Evolutionary conservation across 2,888 invertebrate genomes (phyloP).

Genomic region (Parthenolecanium corni): DNA sequence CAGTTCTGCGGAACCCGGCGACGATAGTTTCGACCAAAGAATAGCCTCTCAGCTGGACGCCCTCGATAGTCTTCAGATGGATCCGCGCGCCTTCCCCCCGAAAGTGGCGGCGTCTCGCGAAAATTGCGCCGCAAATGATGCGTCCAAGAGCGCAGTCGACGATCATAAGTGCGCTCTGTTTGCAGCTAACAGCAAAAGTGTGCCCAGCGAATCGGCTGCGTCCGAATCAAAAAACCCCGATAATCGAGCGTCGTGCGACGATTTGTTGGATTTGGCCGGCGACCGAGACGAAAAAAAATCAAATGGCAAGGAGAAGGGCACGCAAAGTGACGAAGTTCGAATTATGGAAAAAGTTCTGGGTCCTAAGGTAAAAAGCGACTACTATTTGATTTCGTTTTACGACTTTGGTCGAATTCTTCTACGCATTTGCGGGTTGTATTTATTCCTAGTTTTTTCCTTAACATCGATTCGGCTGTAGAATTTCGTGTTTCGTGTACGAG

Average conservation of each 20-base stretch:
- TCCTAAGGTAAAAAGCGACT: slow-evolving; percentile 56
- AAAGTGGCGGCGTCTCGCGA: not conserved
- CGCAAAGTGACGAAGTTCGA: slow-evolving; percentile 82
- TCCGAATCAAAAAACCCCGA: slow-evolving; percentile 36
- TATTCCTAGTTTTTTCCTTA: no score
- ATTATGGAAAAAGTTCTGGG: slow-evolving; percentile 82
- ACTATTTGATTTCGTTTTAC: no score
- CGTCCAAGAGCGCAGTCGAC: not conserved
- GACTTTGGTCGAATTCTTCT: slow-evolving; percentile 3
- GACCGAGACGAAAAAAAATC: slow-evolving; percentile 52
- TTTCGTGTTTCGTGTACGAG: not conserved
- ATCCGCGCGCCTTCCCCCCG: slow-evolving; percentile 31
- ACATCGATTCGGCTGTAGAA: no score
- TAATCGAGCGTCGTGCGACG: slow-evolving; percentile 84
- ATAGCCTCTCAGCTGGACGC: slow-evolving; percentile 52
- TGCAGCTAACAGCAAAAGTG: not conserved
- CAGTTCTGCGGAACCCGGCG: not conserved
- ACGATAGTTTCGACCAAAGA: slow-evolving; percentile 45
- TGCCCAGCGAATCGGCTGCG: not conserved
- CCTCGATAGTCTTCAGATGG: slow-evolving; percentile 46
- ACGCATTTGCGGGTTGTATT: not conserved
- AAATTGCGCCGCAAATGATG: not conserved
- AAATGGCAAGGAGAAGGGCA: slow-evolving; percentile 53
- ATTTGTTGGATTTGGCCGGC: slow-evolving; percentile 76
- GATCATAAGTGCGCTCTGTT: not conserved